phyloP scores from a whole-genome alignment of 2,888 invertebrate species.

The Tetragonula carbonaria region DNA sequence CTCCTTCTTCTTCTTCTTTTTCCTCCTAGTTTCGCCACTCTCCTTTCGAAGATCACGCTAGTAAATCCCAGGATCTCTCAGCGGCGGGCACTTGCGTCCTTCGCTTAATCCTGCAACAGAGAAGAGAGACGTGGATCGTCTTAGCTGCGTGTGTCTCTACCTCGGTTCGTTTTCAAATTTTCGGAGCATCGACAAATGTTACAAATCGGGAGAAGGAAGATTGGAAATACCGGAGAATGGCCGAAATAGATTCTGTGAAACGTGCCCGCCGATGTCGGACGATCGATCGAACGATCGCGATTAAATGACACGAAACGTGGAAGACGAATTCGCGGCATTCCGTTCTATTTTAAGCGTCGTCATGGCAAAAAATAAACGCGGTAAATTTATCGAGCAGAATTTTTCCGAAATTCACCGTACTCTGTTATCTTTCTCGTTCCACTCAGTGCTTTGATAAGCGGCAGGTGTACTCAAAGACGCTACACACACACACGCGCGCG shows the following conservation, averaged over 20 bases:
- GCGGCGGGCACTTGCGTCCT: constrained; percentile 55
- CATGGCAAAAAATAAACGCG: too few species aligned
- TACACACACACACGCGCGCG: too few species aligned
- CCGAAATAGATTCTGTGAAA: neutral
- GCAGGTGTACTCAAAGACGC: too few species aligned
- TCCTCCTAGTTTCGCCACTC: constrained; percentile 34
- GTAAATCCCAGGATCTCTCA: constrained; percentile 72
- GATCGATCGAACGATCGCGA: constrained; percentile 1
- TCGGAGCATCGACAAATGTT: too few species aligned
- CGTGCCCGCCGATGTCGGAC: neutral
- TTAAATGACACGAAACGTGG: neutral
- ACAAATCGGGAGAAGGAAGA: neutral
- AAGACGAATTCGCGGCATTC: too few species aligned
- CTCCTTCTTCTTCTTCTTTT: constrained; percentile 6
- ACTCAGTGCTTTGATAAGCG: too few species aligned
- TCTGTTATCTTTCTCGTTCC: too few species aligned
- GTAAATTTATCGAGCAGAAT: too few species aligned
- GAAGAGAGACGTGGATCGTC: constrained; percentile 58
- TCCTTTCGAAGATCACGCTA: constrained; percentile 63
- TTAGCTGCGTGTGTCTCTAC: constrained; percentile 52
- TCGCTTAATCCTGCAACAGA: constrained; percentile 71
- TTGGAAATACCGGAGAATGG: neutral
- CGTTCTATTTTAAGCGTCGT: too few species aligned
- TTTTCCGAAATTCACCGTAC: too few species aligned
- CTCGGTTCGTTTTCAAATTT: neutral